Percentiles rank a stretch among this genome's conserved stretches.
Conservation (phyloP, 2,113 vertebrate species). For the Aldabrachelys gigantea region DNA sequence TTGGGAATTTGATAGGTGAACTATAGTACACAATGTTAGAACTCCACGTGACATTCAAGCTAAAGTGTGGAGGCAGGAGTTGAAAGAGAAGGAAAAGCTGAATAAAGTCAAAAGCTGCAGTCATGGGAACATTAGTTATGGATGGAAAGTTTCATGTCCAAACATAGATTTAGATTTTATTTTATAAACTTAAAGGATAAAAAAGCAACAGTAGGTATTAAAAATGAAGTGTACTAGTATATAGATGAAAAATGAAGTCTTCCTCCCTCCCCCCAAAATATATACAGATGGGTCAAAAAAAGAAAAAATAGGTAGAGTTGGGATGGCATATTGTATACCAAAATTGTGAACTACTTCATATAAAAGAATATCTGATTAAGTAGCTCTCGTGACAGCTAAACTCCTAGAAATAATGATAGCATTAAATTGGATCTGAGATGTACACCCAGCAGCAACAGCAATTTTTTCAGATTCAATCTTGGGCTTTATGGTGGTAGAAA, state of each 20-base stretch:
- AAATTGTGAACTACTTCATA: not conserved
- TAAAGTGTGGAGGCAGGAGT: not conserved
- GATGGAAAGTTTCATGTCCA: not conserved
- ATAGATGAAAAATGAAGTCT: not conserved
- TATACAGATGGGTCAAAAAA: not conserved
- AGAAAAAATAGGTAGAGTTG: not conserved
- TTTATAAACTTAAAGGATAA: not conserved
- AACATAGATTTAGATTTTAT: not conserved
- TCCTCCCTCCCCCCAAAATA: not conserved
- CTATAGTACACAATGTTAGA: not conserved
- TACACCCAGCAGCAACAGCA: not conserved
- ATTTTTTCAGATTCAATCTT: not conserved
- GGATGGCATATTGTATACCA: not conserved
- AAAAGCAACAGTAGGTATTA: not conserved
- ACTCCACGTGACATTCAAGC: not conserved
- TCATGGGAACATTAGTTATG: not conserved
- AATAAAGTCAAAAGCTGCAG: not conserved
- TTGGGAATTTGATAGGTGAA: not conserved
- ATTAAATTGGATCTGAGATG: not conserved
- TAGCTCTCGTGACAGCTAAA: not conserved
- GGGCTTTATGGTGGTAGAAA: not conserved
- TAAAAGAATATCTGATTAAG: not conserved
- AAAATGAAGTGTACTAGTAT: not conserved
- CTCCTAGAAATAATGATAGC: not conserved
- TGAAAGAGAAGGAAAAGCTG: not conserved